Base-by-base conservation (phyloP, 2,888 invertebrate species). In the Drosophila antonietae region DNA sequence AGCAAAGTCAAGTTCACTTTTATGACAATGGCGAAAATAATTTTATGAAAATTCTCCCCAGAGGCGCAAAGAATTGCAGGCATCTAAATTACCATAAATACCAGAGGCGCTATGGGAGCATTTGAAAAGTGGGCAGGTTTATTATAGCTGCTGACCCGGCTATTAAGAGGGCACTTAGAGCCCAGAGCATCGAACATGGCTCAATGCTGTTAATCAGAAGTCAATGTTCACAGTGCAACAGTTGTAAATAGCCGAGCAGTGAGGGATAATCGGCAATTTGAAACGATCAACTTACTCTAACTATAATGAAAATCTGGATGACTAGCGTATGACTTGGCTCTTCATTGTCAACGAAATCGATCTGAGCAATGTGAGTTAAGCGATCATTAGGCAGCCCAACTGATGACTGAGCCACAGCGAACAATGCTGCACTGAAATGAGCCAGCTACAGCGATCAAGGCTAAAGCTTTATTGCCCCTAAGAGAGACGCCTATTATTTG, bases 1-100 rank as follows among this genome's bases (percentile, higher is more conserved):
- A 64, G 18, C 31, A 35, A 57, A 75, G 65, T 78, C 67, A 71
- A 77, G 75, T 78, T 72, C 71, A 78, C 71, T 83, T 86, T 83
- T 83, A 83, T 73, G 81, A 83, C 87, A 83, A 87, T 81, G 79
- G 76, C 59, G 66, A 62, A 75, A 76, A 84, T 81, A 83, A 81
- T 84, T 74, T 84, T 68, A 73, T 87, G 68, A 73, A 88, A 88
- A 66, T 61, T 68, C 55, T 79, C 80, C 85, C 80, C 70, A 49
- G 65, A 59, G 73, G 46, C 43, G 43, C 31, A 43, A 41, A 47
- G 37, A 57, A 78, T 55, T 72, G 66, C 55, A 60, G 47, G 65
- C 74, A 62, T 63, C 78, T 73, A 73, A 76, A 76, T 76, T 73
- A 68, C 47, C 65, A 68, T 76, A 73, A 76, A 60, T 53, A 53